Conservation (phyloP, 2,888 invertebrate genomes). For the Agriopis marginaria region DNA sequence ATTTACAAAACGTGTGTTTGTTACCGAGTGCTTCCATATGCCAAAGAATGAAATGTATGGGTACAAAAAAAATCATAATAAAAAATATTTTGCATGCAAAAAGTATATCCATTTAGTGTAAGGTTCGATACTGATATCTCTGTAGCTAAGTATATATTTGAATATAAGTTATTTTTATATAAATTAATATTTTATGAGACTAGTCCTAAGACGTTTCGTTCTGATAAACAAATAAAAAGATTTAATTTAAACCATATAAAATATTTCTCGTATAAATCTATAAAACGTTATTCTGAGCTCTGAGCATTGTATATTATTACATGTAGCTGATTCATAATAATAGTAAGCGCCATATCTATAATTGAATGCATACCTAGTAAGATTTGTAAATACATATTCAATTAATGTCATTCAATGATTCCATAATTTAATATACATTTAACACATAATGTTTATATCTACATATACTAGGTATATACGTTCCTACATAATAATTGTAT, state of each 20-base stretch:
- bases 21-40: constrained; percentile 67
- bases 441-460: not conserved
- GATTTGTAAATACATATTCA: too few species aligned
- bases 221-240: constrained; percentile 68
- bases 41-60: constrained; percentile 80
- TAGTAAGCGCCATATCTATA: constrained; percentile 6
- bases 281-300: too few species aligned
- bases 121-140: constrained; percentile 39
- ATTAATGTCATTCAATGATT: too few species aligned
- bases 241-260: not conserved
- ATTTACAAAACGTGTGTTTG: constrained; percentile 38
- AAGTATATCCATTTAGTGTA: constrained; percentile 52
- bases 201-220: constrained; percentile 81
- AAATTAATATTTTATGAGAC: constrained; percentile 63
- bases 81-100: constrained; percentile 70
- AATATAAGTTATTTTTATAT: constrained; percentile 63
- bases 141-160: constrained; percentile 45
- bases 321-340: not conserved
- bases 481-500: not conserved
- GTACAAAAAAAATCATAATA: constrained; percentile 66
- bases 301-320: not conserved
- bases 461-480: not conserved
- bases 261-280: too few species aligned
- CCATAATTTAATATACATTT: not conserved
- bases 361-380: not conserved